Conservation (phyloP, 2,113 vertebrate genomes). For the Tiliqua scincoides region DNA sequence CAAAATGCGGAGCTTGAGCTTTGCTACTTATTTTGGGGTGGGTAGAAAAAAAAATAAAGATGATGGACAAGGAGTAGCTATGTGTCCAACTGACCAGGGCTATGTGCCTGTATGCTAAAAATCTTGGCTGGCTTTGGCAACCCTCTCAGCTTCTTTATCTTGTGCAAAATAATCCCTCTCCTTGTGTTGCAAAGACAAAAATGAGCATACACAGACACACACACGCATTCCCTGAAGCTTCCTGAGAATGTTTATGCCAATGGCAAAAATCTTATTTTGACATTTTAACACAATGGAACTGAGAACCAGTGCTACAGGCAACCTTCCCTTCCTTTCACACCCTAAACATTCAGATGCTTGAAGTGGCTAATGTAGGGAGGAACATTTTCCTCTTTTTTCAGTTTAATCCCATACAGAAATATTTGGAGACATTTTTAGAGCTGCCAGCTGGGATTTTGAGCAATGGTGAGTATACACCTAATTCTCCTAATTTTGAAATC, state of each 20-base stretch:
- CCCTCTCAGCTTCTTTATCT: slow-evolving; percentile 13
- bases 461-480: neutral
- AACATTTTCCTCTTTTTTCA: neutral
- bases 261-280: slow-evolving; percentile 60
- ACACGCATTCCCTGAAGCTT: slow-evolving; percentile 50
- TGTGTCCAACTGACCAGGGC: neutral
- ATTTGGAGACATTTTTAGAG: neutral
- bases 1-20: neutral
- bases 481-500: neutral
- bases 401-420: slow-evolving; percentile 13
- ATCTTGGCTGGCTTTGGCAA: neutral
- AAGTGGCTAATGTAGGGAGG: neutral
- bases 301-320: slow-evolving; percentile 34
- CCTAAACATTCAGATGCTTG: slow-evolving; percentile 39
- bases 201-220: neutral
- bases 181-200: slow-evolving; percentile 33
- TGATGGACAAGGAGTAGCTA: neutral
- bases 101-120: neutral
- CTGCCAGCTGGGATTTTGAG: neutral
- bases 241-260: slow-evolving; percentile 59
- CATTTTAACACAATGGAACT: slow-evolving; percentile 52
- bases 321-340: neutral
- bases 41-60: neutral
- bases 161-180: slow-evolving; percentile 41
- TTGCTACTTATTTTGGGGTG: neutral